A percentile compares a stretch with the other conserved stretches of the same genome.
Evolutionary conservation across 2,113 vertebrate species (phyloP).

Genomic region (Spermophilus dauricus): DNA sequence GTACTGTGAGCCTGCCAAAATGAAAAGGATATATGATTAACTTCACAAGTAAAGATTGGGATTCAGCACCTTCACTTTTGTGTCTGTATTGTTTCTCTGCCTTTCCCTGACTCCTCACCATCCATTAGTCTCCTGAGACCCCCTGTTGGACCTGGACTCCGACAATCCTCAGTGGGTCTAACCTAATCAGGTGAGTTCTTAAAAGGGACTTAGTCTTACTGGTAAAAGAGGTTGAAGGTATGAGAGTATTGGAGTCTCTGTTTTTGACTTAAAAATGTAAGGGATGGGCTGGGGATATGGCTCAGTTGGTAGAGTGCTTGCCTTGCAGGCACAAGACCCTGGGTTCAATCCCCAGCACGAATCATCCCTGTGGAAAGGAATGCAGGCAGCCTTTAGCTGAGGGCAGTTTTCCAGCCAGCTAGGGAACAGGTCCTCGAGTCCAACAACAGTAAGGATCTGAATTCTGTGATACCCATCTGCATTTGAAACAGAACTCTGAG

Average conservation of each 20-base stretch:
- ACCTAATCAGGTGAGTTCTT: background rate
- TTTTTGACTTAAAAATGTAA: background rate
- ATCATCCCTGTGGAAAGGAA: background rate
- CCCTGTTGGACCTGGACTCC: too few species aligned
- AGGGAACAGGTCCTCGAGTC: background rate
- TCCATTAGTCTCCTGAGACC: too few species aligned
- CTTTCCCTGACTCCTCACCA: too few species aligned
- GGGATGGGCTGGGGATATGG: too few species aligned
- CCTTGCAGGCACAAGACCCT: too few species aligned
- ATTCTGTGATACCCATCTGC: background rate
- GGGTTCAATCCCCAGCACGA: too few species aligned
- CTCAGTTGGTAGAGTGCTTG: too few species aligned
- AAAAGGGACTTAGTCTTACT: background rate
- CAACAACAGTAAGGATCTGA: background rate
- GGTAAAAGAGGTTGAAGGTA: constrained; percentile 8
- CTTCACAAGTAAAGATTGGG: too few species aligned
- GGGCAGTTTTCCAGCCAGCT: background rate
- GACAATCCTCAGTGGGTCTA: background rate
- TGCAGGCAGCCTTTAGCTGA: background rate
- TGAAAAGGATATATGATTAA: too few species aligned
- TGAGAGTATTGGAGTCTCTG: background rate
- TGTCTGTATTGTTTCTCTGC: too few species aligned
- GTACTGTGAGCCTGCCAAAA: too few species aligned
- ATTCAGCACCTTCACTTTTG: too few species aligned
- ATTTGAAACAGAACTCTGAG: background rate